Evolutionary conservation across 2,797 vertebrate genomes (phyloP), one percentile per base, ranked within the genome.

Genomic region (Tarsius wallacei): DNA sequence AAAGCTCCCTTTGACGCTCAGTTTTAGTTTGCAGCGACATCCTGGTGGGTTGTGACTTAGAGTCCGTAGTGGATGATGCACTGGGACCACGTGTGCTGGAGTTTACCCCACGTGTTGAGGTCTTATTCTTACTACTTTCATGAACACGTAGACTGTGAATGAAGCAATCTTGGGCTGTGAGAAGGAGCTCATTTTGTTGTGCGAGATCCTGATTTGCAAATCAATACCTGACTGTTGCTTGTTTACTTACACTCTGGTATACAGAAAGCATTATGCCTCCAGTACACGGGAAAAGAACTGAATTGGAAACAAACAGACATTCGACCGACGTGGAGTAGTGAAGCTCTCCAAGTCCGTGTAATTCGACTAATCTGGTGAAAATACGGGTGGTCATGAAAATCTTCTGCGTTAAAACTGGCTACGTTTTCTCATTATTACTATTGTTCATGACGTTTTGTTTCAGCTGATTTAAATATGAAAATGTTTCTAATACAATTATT

Each of bases 391-490:
- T 74, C 49, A 61, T 78, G 70, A 80, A 49, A 78, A 59, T 90
- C n/a, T 84, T 90, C 66, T 36, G 19, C 16, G 24, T 80, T 87
- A 68, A 73, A 94, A 92, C 63, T 1, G 63, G n/a, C 74, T 59
- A 49, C 26, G 16, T 86, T 87, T 83, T 71, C 49, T 87, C 33
- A 61, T 36, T 55, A 92, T 36, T 73, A 63, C 28, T 83, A 68
- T 33, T 87, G 76, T 70, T 47, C 36, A n/a, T 90, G 51, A 61
- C 9, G 71, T 83, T 86, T 80, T 87, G 1, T 90, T 93, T 83
- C 33, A 59, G 33, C 28, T 64, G 81, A 36, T 83, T 55, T n/a
- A 83, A 90, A 53, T 11, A 49, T 71, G 57, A 55, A 90, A 83
- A 74, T 71, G 5, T 87, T 90, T 90, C 31, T 4, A 73, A n/a